Evolutionary conservation across 1,140 invertebrate genomes (phyloP), one percentile per base, ranked within the genome.

Genomic region (Colletes gigas): DNA sequence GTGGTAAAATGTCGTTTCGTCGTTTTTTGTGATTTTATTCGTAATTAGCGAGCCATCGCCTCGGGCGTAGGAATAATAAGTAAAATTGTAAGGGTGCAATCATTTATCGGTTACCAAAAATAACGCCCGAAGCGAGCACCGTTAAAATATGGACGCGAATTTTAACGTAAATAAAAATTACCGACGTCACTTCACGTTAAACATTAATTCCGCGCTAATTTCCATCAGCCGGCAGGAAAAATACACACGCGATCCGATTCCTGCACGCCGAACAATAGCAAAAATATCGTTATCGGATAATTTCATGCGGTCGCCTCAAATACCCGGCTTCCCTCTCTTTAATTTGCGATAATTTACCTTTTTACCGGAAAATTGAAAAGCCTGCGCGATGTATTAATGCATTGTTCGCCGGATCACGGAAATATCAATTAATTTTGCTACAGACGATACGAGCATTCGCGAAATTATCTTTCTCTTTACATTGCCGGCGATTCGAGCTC

Each of bases 151-250:
- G 0, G 9, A 21, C 17, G 21, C 41, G 19, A 12, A 30, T 30
- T 30, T 30, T 30, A 30, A 30, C 30, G 0, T 14, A 8, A 14
- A 19, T 50, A 63, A 15, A 30, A n/a, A 50, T 30, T 59, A 44
- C 15, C 4, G 54, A 50, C 55, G 55, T 52, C 67, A 57, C 10
- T 21, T 44, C 15, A 17, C 19, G 50, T 77, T 70, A 77, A 77
- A 70, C 50, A 68, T 69, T 69, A 70, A 70, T 77, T 70, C 19
- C 17, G 9, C n/a, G 57, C 44, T 77, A 60, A 77, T 69, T 60
- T 9, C 41, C n/a, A 14, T 1, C 12, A 14, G 14, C 8, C 60
- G 65, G 19, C 44, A n/a, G 4, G 44, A 50, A 67, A 67, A 67
- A 67, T 50, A 19, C n/a, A 44, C 63, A n/a, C 7, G 9, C 17